A percentile compares a stretch with the other conserved stretches of the same genome.
Evolutionary conservation across 2,888 invertebrate species (phyloP).

Genomic region (Xestia ashworthii): DNA sequence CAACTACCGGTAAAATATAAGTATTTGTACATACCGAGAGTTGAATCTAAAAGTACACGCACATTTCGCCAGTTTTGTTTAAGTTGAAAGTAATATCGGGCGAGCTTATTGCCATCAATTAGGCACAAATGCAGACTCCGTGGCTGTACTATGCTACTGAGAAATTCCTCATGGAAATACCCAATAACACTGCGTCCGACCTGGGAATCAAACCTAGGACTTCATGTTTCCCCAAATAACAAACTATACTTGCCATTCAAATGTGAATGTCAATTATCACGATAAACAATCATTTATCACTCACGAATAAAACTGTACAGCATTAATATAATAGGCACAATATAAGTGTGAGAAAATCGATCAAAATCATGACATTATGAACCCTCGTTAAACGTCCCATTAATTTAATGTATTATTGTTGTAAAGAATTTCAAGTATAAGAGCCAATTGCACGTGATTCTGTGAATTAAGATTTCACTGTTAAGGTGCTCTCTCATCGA

Average conservation of each 20-base stretch:
- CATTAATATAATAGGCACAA: neutral
- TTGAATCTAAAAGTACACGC: too few relatives aligned
- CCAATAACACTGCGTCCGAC: neutral
- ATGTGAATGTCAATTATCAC: neutral
- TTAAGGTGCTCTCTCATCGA: too few relatives aligned
- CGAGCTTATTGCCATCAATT: neutral
- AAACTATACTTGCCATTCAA: neutral
- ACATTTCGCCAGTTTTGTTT: too few relatives aligned
- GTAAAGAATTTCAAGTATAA: neutral
- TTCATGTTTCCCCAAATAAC: neutral
- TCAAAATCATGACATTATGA: conserved; percentile 11
- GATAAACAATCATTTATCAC: neutral
- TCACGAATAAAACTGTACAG: neutral
- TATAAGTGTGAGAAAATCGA: conserved; percentile 1
- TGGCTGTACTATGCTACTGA: neutral
- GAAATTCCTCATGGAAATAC: neutral
- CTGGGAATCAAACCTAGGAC: neutral
- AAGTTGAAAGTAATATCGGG: too few relatives aligned
- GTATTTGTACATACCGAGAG: too few relatives aligned
- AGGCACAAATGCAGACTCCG: neutral
- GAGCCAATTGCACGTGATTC: neutral
- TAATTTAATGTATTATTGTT: conserved; percentile 23
- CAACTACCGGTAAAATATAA: neutral
- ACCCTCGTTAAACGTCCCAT: conserved; percentile 35
- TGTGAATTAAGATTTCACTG: neutral